These are phyloP conservation scores for Stigmatopora nigra DNA, from an alignment of 2,113 vertebrate genomes.

Conservation along the genomic window DNA sequence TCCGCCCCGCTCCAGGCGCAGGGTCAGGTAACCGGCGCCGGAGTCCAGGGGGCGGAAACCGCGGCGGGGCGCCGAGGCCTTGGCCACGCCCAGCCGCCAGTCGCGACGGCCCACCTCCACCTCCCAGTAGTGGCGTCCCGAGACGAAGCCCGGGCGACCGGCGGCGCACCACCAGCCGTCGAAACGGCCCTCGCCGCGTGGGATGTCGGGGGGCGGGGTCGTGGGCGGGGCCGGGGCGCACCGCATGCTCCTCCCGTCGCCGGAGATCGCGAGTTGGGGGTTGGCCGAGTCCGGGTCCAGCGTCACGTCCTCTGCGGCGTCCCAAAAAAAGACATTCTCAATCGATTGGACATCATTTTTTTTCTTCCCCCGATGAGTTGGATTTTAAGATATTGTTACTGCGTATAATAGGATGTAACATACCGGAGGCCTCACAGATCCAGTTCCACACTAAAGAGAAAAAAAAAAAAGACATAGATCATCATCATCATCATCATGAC, in stretches of 20 bases:
- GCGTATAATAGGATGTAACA: background rate
- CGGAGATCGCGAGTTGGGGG: conserved; percentile 71
- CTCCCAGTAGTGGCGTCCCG: conserved; percentile 76
- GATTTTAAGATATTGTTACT: too few species aligned
- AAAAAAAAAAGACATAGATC: background rate
- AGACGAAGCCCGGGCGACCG: conserved; percentile 52
- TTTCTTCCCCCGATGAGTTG: too few species aligned
- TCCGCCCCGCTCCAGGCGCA: conserved; percentile 66
- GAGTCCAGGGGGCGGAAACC: conserved; percentile 67
- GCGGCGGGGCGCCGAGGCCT: conserved; percentile 72
- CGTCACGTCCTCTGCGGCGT: conserved; percentile 73
- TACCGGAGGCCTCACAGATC: conserved; percentile 71
- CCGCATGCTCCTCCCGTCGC: conserved; percentile 73
- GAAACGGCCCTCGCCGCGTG: conserved; percentile 47
- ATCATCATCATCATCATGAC: too few species aligned
- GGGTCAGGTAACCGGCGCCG: conserved; percentile 63
- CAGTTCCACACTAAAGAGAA: conserved; percentile 68
- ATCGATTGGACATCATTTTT: too few species aligned
- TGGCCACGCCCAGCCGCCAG: conserved; percentile 84
- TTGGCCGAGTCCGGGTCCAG: conserved; percentile 67
- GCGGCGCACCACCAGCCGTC: conserved; percentile 67
- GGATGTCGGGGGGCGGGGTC: conserved; percentile 2
- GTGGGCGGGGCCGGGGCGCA: conserved; percentile 70
- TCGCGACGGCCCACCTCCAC: conserved; percentile 76
- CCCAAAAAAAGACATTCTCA: background rate